Base-by-base conservation (phyloP, 2,113 vertebrate genomes). In the Abramis brama region DNA sequence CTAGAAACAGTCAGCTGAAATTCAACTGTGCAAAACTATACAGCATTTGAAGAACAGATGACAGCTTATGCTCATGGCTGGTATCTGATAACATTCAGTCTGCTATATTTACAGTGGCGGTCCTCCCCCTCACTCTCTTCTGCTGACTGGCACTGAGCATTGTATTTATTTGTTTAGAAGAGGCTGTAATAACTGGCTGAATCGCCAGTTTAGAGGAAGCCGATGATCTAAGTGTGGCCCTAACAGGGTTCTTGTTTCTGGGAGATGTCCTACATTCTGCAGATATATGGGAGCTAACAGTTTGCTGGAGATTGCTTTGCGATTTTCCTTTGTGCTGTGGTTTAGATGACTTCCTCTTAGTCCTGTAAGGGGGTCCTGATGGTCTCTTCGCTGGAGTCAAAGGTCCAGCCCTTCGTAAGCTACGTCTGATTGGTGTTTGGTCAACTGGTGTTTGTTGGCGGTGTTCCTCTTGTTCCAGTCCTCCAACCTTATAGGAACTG, bases 21-120 rank as follows among this genome's bases (percentile, higher is more conserved):
- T 78, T 75, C 60, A 79, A 83, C 87, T 90, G 87, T 90, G 90
- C 88, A 92, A 91, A 91, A 82, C 71, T 66, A 74, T 66, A 91
- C 84, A 82, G 79, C 68, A 78, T 86, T 86, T 64, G 12, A 76
- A 30, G 66, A 76, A 88, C 62, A 82, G 66, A 57, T 59, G 73
- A 75, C 36, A 75, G 33, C 52, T 86, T 86, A 23, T 62, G 57
- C 74, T 85, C 43, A 25, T 52, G 47, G 83, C 83, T 73, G 79
- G 79, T 85, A 84, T 76, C 36, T 66, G 82, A 74, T 83, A 73
- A 57, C 50, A 33, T 64, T 82, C 33, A 80, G 17, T 84, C 59
- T 71, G 83, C 66, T 79, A 36, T 74, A 68, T 57, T 30, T 62
- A 15, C 66, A 60, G 30, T 23, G 23, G 64, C 30, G 6, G 30